Percentiles rank a stretch among this genome's conserved stretches.
phyloP scores from a whole-genome alignment of 2,888 invertebrate genomes.

The Tetropium fuscum region DNA sequence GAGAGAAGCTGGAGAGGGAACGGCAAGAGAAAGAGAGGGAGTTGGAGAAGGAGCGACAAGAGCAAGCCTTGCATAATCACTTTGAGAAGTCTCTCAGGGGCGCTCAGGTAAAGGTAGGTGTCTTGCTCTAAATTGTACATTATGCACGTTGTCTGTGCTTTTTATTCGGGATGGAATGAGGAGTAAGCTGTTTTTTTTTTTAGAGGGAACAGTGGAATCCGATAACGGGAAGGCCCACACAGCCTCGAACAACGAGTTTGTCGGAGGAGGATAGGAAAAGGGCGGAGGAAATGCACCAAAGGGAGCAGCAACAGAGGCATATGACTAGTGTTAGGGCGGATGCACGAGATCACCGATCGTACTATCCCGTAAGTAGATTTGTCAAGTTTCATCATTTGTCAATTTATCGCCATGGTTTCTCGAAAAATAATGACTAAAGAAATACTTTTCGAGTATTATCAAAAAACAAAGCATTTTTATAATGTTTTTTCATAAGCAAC shows the following conservation, averaged over 20 bases:
- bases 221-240: constrained; percentile 69
- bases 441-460: no score
- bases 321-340: constrained; percentile 56
- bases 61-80: constrained; percentile 85
- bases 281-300: constrained; percentile 62
- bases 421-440: no score
- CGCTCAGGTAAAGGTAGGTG: constrained; percentile 79
- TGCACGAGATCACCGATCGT: constrained; percentile 57
- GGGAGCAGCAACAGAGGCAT: constrained; percentile 61
- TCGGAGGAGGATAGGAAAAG: constrained; percentile 63
- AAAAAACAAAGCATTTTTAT: no score
- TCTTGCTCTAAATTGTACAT: no score
- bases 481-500: no score
- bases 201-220: constrained; percentile 70
- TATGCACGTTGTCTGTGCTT: no score
- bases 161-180: neutral
- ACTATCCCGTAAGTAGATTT: constrained; percentile 51
- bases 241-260: constrained; percentile 59
- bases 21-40: constrained; percentile 63
- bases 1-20: constrained; percentile 64
- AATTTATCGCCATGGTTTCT: no score
- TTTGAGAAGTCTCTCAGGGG: constrained; percentile 89
- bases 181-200: constrained; percentile 3
- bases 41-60: constrained; percentile 71
- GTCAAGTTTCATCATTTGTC: no score